Percentiles rank a stretch among this genome's conserved stretches.
Evolutionary conservation across 2,888 invertebrate genomes (phyloP).

Genomic region (Ormyrus labotus): DNA sequence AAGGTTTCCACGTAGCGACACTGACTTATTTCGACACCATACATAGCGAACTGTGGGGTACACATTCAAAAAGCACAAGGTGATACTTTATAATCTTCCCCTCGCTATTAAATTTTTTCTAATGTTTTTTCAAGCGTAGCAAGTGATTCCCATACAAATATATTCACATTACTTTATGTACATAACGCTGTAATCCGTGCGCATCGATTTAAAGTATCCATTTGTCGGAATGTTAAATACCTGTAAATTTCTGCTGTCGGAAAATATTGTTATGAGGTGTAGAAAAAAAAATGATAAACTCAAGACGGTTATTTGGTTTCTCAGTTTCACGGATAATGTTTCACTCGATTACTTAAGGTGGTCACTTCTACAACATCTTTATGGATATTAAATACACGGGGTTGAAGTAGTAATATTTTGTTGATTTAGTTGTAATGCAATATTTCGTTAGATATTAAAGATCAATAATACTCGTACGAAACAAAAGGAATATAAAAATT

Average conservation of each 20-base stretch:
- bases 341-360: constrained; percentile 8
- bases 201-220: not conserved
- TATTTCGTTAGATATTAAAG: no score
- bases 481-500: constrained; percentile 15
- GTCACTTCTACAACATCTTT: constrained; percentile 18
- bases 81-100: constrained; percentile 47
- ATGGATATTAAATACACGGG: not conserved
- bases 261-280: not conserved
- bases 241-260: not conserved
- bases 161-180: constrained; percentile 58
- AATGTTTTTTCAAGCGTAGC: constrained; percentile 57
- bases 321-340: not conserved
- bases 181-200: constrained; percentile 27
- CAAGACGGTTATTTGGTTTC: not conserved
- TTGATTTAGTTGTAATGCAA: not conserved
- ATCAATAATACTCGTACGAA: no score
- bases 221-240: not conserved
- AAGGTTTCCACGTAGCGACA: constrained; percentile 49
- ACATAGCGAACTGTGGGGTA: constrained; percentile 48
- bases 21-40: constrained; percentile 47
- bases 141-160: constrained; percentile 58
- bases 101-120: constrained; percentile 43
- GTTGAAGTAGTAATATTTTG: constrained; percentile 30
- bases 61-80: constrained; percentile 55
- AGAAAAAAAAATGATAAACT: not conserved